Evolutionary conservation across 2,888 invertebrate species (phyloP), one percentile per base, ranked within the genome.

Genomic region (Orthonychiurus folsomi): DNA sequence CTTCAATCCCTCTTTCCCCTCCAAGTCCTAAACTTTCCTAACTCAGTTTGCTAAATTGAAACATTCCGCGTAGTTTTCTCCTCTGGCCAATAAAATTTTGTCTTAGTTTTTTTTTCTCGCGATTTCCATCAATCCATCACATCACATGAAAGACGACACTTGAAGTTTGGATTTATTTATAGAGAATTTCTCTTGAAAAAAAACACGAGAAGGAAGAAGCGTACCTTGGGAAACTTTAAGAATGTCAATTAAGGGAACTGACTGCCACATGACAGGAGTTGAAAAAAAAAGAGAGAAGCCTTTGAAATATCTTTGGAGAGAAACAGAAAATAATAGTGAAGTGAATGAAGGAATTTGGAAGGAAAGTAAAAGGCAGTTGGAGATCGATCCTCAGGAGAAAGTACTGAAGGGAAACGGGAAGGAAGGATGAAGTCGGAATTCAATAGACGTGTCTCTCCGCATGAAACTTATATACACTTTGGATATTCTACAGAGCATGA

Each of bases 401-500:
- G 27, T 56, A 26, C 20, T 5, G 12, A 26, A 15, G 27, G 3
- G 58, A 59, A 59, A 58, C n/a, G 15, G 37, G 37, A 37, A 37
- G 37, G 37, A 37, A 37, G 15, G 37, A 9, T 37, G 37, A 15
- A 37, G 59, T 21, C 18, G 50, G 55, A 59, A 50, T 59, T 59
- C 48, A 47, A 50, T 55, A 56, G 23, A 47, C 26, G 18, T 21
- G 25, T 26, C 37, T 37, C 37, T 15, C 37, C 3, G 18, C 24
- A 27, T 60, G 60, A 60, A 60, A 60, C 20, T 57, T 61, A 61
- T 61, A 37, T 37, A 37, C 37, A 28, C 57, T 56, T 63, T 55
- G 60, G 47, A 28, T 37, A 63, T 56, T 56, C 57, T 55, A 5
- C 25, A 26, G 50, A 59, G 48, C 61, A 61, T 61, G 59, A 59